Evolutionary conservation across 2,113 vertebrate genomes (phyloP).

Genomic region (Notechis scutatus): DNA sequence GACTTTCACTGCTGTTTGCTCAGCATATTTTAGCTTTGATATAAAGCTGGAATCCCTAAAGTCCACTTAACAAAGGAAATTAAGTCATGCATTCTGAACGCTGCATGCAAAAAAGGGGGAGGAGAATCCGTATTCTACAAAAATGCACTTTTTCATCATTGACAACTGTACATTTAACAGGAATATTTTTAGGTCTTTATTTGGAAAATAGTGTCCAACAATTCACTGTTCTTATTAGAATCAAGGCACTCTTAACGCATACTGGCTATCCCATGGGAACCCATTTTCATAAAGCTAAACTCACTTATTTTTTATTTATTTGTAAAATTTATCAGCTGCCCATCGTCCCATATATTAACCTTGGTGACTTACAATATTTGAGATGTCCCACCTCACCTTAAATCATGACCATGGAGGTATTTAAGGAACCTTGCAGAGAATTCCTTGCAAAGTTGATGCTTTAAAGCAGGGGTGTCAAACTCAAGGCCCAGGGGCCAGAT

Average conservation of each 20-base stretch:
- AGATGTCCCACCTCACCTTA: neutral
- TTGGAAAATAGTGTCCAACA: neutral
- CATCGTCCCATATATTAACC: neutral
- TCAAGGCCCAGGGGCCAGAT: too few species aligned
- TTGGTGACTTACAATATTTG: neutral
- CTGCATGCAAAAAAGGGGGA: slow-evolving; percentile 2
- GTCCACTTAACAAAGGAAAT: slow-evolving; percentile 42
- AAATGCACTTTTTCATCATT: slow-evolving; percentile 2
- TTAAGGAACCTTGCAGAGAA: neutral
- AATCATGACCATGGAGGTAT: neutral
- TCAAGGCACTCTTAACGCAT: neutral
- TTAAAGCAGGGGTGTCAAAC: neutral
- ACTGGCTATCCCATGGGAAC: neutral
- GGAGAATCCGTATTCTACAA: neutral
- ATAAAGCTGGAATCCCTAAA: slow-evolving; percentile 47
- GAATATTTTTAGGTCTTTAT: neutral
- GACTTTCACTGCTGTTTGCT: slow-evolving; percentile 9
- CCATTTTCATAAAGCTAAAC: neutral
- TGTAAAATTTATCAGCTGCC: neutral
- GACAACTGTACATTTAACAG: neutral
- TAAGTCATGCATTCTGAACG: slow-evolving; percentile 43
- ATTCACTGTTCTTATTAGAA: neutral
- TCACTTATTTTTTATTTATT: neutral
- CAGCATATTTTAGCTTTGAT: slow-evolving; percentile 46
- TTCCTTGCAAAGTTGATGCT: neutral